These are phyloP conservation scores for Parnassius mnemosyne DNA, from an alignment of 2,888 invertebrate genomes.

Conservation along the genomic window DNA sequence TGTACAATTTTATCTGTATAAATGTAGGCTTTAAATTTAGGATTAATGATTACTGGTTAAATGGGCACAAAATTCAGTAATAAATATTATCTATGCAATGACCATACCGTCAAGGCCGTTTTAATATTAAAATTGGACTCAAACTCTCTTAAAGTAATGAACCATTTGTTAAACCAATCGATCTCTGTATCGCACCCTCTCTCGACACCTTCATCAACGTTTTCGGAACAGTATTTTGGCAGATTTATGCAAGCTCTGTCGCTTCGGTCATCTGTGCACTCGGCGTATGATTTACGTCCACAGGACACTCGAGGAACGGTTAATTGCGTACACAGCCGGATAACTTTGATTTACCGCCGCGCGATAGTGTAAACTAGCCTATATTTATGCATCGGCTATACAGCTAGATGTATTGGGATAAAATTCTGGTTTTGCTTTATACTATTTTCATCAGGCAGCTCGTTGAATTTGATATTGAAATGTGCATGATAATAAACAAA, in stretches of 20 bases:
- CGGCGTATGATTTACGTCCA: conserved; percentile 32
- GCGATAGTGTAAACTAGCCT: conserved; percentile 21
- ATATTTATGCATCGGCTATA: conserved; percentile 24
- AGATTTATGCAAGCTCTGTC: conserved; percentile 11
- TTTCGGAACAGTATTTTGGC: not conserved
- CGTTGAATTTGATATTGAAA: not conserved
- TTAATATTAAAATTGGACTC: too few species aligned
- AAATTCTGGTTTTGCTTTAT: not conserved
- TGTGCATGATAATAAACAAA: too few species aligned
- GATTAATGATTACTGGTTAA: too few species aligned
- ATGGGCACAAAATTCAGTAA: too few species aligned
- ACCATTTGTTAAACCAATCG: not conserved
- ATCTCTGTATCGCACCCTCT: not conserved
- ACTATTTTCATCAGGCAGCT: not conserved
- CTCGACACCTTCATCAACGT: not conserved
- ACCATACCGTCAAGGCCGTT: too few species aligned
- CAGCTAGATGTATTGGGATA: not conserved
- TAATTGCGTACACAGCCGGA: conserved; percentile 35
- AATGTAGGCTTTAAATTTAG: too few species aligned
- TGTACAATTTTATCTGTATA: too few species aligned
- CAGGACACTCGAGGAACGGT: conserved; percentile 31
- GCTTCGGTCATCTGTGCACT: conserved; percentile 16
- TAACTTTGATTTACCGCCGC: conserved; percentile 33
- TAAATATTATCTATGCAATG: too few species aligned
- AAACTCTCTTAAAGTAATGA: too few species aligned